phyloP scores from a whole-genome alignment of 2,888 invertebrate genomes.

The Phorcus lineatus region DNA sequence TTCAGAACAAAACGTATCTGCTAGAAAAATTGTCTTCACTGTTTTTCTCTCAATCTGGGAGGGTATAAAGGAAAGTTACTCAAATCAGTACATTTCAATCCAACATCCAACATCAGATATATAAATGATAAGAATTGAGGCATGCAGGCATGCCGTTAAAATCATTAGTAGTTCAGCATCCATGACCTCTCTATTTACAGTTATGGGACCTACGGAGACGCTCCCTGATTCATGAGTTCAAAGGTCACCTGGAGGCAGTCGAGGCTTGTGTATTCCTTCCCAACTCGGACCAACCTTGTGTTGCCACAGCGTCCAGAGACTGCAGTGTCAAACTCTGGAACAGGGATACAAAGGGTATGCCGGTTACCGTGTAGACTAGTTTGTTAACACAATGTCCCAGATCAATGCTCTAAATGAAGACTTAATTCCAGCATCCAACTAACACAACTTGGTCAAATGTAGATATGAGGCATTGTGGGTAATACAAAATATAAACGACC shows the following conservation, averaged over 20 bases:
- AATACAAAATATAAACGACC: too few relatives aligned
- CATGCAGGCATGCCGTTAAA: background rate
- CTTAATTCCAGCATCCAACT: too few relatives aligned
- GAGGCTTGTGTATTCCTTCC: constrained; percentile 68
- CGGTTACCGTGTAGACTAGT: too few relatives aligned
- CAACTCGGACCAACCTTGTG: constrained; percentile 49
- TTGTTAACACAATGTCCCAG: too few relatives aligned
- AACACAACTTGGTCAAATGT: too few relatives aligned
- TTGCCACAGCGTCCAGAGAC: constrained; percentile 75
- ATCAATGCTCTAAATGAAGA: too few relatives aligned
- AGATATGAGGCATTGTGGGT: too few relatives aligned
- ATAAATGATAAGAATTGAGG: too few relatives aligned
- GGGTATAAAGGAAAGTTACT: background rate
- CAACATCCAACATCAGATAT: background rate
- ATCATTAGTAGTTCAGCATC: background rate
- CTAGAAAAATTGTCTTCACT: too few relatives aligned
- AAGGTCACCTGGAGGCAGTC: constrained; percentile 70
- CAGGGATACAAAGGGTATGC: constrained; percentile 71
- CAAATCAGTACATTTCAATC: background rate
- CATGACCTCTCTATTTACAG: constrained; percentile 41
- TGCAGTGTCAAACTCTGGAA: constrained; percentile 75
- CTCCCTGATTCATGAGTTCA: constrained; percentile 63
- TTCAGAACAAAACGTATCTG: background rate
- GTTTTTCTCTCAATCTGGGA: background rate
- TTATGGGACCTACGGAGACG: constrained; percentile 67